Percentiles rank a stretch among this genome's conserved stretches.
These are phyloP conservation scores for Campylomormyrus numenius DNA, from an alignment of 2,113 vertebrate species.

Conservation along the genomic window DNA sequence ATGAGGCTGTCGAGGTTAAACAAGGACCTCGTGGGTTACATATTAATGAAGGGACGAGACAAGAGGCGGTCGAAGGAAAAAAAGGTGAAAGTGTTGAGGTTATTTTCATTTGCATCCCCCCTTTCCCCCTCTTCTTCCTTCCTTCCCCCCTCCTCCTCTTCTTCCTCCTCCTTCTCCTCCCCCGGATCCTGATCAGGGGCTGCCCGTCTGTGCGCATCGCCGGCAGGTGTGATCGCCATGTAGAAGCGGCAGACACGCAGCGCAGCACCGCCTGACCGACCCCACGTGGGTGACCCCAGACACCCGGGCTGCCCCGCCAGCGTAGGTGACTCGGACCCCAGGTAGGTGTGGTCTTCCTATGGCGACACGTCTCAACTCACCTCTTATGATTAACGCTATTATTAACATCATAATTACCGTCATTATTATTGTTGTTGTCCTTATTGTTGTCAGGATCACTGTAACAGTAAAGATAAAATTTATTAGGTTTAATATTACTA, in stretches of 20 bases:
- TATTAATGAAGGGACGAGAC: conserved; percentile 57
- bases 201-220: conserved; percentile 42
- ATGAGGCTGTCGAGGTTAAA: conserved; percentile 44
- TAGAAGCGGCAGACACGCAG: conserved; percentile 27
- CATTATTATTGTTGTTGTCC: not conserved
- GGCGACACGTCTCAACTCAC: conserved; percentile 17
- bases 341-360: conserved; percentile 62
- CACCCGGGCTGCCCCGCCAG: conserved; percentile 48
- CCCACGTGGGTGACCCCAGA: conserved; percentile 66
- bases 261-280: conserved; percentile 50
- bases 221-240: conserved; percentile 27
- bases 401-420: not conserved
- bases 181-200: conserved; percentile 33
- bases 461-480: not conserved
- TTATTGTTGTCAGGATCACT: not conserved
- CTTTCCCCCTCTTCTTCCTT: conserved; percentile 7
- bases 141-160: conserved; percentile 6
- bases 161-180: conserved; percentile 22
- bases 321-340: conserved; percentile 51
- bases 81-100: conserved; percentile 54
- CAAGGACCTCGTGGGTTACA: conserved; percentile 59
- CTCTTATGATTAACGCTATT: not conserved
- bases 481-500: not conserved
- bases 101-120: conserved; percentile 41
- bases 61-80: conserved; percentile 37